Conservation (phyloP, 2,888 invertebrate species). For the Brachycybe producta region DNA sequence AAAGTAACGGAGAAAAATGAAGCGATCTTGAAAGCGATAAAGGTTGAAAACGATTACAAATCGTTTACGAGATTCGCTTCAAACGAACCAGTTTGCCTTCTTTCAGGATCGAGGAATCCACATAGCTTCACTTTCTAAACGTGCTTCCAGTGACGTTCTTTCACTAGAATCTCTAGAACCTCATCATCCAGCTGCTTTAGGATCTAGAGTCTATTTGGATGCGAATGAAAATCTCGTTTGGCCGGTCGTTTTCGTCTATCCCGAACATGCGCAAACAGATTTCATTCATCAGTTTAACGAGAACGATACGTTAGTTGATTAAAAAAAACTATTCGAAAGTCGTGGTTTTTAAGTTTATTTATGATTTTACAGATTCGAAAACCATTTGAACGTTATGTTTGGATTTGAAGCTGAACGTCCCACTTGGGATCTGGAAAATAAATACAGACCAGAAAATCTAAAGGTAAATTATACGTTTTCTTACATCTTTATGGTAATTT, state of each 20-base stretch:
- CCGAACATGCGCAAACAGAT: constrained; percentile 75
- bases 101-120: too few species aligned
- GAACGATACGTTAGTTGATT: constrained; percentile 43
- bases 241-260: constrained; percentile 81
- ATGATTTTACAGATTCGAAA: constrained; percentile 39
- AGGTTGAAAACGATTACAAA: too few species aligned
- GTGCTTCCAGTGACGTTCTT: not conserved
- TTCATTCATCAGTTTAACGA: constrained; percentile 71
- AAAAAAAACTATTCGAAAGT: constrained; percentile 5
- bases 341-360: too few species aligned
- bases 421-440: constrained; percentile 54
- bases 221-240: constrained; percentile 51
- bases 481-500: not conserved
- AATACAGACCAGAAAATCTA: constrained; percentile 48
- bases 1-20: constrained; percentile 9
- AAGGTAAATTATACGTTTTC: too few species aligned
- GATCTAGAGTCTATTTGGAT: constrained; percentile 30
- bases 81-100: too few species aligned
- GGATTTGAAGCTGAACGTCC: constrained; percentile 41
- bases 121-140: not conserved
- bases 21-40: not conserved
- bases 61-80: too few species aligned
- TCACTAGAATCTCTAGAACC: constrained; percentile 11
- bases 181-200: constrained; percentile 9
- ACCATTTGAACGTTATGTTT: constrained; percentile 53